These are phyloP conservation scores for Acipenser transmontanus DNA, from an alignment of 2,797 vertebrate species.

Conservation along the genomic window DNA sequence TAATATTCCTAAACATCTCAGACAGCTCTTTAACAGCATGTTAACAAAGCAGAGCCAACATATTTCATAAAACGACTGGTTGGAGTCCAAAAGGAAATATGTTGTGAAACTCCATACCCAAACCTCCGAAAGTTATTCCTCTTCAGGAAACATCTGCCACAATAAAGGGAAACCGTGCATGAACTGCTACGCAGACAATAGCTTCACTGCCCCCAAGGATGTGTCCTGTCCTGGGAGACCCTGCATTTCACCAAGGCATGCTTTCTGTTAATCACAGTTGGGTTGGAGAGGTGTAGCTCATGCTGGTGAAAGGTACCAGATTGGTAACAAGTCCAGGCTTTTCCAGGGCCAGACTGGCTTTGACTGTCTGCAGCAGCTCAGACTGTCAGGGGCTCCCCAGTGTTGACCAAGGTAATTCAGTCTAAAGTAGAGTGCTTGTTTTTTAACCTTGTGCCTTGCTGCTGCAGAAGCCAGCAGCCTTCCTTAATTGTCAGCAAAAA, in stretches of 20 bases:
- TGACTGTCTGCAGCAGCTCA: too few species aligned
- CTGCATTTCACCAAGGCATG: constrained; percentile 29
- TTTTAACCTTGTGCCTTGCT: too few species aligned
- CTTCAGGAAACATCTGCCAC: constrained; percentile 68
- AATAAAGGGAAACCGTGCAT: not conserved
- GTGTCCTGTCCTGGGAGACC: constrained; percentile 53
- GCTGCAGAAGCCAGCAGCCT: too few species aligned
- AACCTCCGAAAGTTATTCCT: constrained; percentile 25
- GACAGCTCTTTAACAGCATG: too few species aligned
- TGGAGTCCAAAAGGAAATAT: constrained; percentile 53
- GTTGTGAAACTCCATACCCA: constrained; percentile 56
- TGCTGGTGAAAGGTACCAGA: constrained; percentile 36
- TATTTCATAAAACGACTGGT: not conserved
- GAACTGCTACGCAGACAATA: constrained; percentile 47
- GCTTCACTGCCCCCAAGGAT: constrained; percentile 44
- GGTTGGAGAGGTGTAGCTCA: constrained; percentile 29
- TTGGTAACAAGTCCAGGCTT: too few species aligned
- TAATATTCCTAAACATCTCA: too few species aligned
- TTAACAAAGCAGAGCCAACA: too few species aligned
- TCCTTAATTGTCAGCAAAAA: too few species aligned
- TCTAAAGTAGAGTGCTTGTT: too few species aligned
- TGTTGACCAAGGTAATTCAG: too few species aligned
- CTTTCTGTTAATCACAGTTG: not conserved
- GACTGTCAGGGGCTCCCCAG: too few species aligned
- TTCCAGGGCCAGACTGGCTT: too few species aligned